These are phyloP conservation scores for Drosophila aldrichi DNA, from an alignment of 2,888 invertebrate genomes.

Conservation along the genomic window DNA sequence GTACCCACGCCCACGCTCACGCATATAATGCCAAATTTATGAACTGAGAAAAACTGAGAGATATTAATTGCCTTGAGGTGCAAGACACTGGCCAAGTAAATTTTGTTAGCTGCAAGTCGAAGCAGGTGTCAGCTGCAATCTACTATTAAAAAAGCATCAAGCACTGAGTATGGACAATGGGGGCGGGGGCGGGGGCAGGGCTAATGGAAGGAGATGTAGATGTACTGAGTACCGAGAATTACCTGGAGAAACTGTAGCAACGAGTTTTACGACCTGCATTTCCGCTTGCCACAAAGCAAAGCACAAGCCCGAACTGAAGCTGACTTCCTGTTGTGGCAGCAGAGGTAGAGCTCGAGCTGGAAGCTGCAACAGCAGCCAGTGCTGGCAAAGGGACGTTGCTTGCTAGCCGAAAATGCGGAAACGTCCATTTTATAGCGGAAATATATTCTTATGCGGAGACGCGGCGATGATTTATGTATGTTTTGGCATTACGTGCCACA, in stretches of 20 bases:
- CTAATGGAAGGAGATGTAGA: neutral
- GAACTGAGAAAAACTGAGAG: conserved; percentile 54
- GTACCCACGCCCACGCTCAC: neutral
- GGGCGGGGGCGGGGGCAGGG: neutral
- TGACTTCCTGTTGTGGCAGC: conserved; percentile 72
- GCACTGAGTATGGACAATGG: conserved; percentile 3
- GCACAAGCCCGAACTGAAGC: conserved; percentile 54
- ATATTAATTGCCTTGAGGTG: conserved; percentile 64
- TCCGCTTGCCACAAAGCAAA: conserved; percentile 65
- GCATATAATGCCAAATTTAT: conserved; percentile 63
- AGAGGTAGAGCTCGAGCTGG: neutral
- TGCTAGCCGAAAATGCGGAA: conserved; percentile 72
- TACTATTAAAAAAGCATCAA: conserved; percentile 74
- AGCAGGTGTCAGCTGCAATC: conserved; percentile 67
- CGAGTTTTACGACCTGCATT: conserved; percentile 65
- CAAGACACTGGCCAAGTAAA: conserved; percentile 36
- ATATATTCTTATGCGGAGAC: conserved; percentile 82
- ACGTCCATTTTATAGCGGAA: conserved; percentile 83
- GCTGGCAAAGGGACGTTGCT: conserved; percentile 13
- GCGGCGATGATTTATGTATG: conserved; percentile 80
- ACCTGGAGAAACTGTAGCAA: conserved; percentile 37
- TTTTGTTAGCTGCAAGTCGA: conserved; percentile 28
- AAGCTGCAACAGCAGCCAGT: neutral
- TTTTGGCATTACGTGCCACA: conserved; percentile 73
- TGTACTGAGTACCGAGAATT: conserved; percentile 5